Percentiles rank a stretch among this genome's conserved stretches.
Conservation (phyloP, 1,140 invertebrate genomes). For the Megalonaias nervosa region DNA sequence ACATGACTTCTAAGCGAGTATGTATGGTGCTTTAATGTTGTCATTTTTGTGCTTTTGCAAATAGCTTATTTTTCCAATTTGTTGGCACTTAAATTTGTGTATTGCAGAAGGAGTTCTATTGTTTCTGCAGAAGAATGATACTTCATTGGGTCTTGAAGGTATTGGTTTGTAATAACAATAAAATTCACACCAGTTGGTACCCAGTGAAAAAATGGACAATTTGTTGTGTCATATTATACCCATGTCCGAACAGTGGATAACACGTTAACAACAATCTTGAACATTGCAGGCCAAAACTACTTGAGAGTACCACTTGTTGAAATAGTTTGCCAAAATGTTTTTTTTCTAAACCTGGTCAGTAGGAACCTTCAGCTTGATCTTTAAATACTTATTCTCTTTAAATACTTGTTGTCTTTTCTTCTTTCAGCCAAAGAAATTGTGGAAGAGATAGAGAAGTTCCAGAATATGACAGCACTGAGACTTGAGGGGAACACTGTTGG, state of each 20-base stretch:
- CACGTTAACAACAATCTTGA: not conserved
- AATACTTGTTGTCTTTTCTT: not conserved
- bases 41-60: too few species aligned
- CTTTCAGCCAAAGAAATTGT: constrained; percentile 66
- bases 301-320: not conserved
- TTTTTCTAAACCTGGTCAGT: not conserved
- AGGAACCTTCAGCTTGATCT: not conserved
- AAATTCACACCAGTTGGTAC: too few species aligned
- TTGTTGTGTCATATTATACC: too few species aligned
- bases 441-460: constrained; percentile 59
- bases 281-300: not conserved
- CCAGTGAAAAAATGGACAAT: too few species aligned
- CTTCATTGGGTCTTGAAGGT: too few species aligned
- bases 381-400: constrained; percentile 20
- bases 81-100: too few species aligned
- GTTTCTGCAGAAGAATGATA: too few species aligned
- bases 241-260: not conserved
- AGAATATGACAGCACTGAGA: constrained; percentile 75
- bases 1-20: too few species aligned
- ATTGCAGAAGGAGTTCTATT: too few species aligned
- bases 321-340: not conserved
- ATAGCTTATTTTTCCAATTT: too few species aligned
- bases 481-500: constrained; percentile 96
- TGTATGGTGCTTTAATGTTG: too few species aligned
- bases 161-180: too few species aligned